These are phyloP conservation scores for Plecotus auritus DNA, from an alignment of 2,113 vertebrate genomes.

Conservation along the genomic window DNA sequence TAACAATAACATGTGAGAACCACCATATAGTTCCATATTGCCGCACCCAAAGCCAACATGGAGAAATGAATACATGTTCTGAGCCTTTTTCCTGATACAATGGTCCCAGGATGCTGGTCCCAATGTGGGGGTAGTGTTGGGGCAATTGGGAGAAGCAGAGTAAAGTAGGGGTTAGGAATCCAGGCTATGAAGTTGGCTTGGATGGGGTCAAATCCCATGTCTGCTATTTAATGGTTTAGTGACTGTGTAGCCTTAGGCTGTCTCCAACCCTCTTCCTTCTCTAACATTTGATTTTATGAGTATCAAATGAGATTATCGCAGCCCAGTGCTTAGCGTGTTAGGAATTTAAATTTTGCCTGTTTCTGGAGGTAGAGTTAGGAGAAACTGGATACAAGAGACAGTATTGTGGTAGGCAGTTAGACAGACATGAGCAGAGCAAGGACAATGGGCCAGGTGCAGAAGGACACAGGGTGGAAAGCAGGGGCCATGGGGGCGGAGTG, in stretches of 20 bases:
- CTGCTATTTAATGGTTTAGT: not conserved
- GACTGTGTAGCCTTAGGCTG: not conserved
- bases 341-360: not conserved
- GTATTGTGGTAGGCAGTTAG: not conserved
- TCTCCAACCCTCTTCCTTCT: not conserved
- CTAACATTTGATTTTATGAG: not conserved
- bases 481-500: too few relatives aligned
- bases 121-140: not conserved
- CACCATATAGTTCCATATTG: too few relatives aligned
- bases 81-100: not conserved
- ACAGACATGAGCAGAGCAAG: not conserved
- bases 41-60: not conserved
- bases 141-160: not conserved
- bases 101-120: not conserved
- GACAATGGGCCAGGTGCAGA: not conserved
- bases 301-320: not conserved
- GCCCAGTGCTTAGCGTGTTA: accelerated
- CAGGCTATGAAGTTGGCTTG: not conserved
- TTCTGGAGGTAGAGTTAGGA: not conserved
- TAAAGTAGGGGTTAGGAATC: not conserved
- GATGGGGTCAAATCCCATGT: not conserved
- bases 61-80: not conserved
- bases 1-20: not conserved
- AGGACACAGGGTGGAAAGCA: not conserved
- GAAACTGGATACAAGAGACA: not conserved